Base-by-base conservation (phyloP, 2,888 invertebrate species). In the Agriopis leucophaearia region DNA sequence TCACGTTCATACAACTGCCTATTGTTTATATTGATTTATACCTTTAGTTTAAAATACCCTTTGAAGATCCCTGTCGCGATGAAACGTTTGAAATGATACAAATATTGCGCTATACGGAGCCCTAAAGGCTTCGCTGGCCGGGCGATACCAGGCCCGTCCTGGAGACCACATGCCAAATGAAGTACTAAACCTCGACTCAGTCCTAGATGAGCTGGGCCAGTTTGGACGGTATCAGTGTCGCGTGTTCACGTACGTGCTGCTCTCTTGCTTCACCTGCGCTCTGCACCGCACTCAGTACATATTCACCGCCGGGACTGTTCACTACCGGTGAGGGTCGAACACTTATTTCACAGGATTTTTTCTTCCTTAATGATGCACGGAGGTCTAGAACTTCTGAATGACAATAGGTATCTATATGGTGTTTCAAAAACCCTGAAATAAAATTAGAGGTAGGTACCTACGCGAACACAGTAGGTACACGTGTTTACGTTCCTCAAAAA, bases 251-350 rank as follows among this genome's bases (percentile, higher is more conserved):
- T 81, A 93, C 58, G 86, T 95, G 27, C 81, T 90, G 50, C n/a
- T 94, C 40, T 91, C 94, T 0, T 84, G 94, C 8, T 71, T 94
- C 55, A 88, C 94, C 74, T 88, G 89, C 52, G 92, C 94, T 6
- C 76, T 91, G 10, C 91, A 92, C 74, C 92, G 91, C 66, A 83
- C 91, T n/a, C 91, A 93, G 72, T 47, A 47, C 47, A 47, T 47
- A 18, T 47, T 47, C 16, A 47, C 9, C 8, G 47, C 47, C 15
- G 9, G 16, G 8, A 4, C 47, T 5, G 16, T 47, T 5, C 16
- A 16, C 16, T 47, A 47, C 47, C 47, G 47, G 47, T 47, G 47
- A 47, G 47, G 9, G 4, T 27, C 0, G 27, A 27, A 27, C 27
- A 27, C 27, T 3, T 27, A 27, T 5, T 27, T 27, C 27, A 3